Evolutionary conservation across 2,113 vertebrate species (phyloP), one percentile per base, ranked within the genome.

Genomic region (Cinclus cinclus): DNA sequence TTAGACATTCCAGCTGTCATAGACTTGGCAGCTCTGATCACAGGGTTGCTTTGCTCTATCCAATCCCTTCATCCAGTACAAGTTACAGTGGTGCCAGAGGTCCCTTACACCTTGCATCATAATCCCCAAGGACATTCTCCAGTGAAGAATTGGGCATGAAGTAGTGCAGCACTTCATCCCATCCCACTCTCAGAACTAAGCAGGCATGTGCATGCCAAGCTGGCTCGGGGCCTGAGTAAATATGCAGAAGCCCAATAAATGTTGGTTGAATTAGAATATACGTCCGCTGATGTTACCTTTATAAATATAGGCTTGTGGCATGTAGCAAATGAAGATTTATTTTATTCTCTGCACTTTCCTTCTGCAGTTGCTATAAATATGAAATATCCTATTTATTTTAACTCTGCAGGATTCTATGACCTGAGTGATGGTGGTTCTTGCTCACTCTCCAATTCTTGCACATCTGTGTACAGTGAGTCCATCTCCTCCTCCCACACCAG

Each of bases 401-500:
- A 81, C 31, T 31, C 5, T 37, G 14, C 94, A 99, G 99, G 99
- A 35, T 99, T 99, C 97, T 99, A 99, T 17, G 99, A 99, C 92
- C 98, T 99, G 77, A 99, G 99, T 1, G 99, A 99, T 0, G 98
- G 97, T 0, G 99, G 98, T 18, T 99, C 99, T 60, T 98, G 99
- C 80, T 99, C 99, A 3, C 96, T 99, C 64, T 99, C 99, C 67
- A 98, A 99, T 87, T 99, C 99, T 33, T 99, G 99, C 94, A 99
- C 98, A 2, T 99, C 99, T 1, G 98, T 99, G 93, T 99, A 98
- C 98, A 99, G 99, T 6, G 99, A 99, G 87, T 98, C 97, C 83
- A 90, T 98, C 47, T 98, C 98, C 35, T 98, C 98, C 3, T 99
- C 98, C 31, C 98, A 98, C 91, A 97, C 97, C 41, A 98, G 97